These are phyloP conservation scores for Noctua comes DNA, from an alignment of 2,888 invertebrate species.

Conservation along the genomic window DNA sequence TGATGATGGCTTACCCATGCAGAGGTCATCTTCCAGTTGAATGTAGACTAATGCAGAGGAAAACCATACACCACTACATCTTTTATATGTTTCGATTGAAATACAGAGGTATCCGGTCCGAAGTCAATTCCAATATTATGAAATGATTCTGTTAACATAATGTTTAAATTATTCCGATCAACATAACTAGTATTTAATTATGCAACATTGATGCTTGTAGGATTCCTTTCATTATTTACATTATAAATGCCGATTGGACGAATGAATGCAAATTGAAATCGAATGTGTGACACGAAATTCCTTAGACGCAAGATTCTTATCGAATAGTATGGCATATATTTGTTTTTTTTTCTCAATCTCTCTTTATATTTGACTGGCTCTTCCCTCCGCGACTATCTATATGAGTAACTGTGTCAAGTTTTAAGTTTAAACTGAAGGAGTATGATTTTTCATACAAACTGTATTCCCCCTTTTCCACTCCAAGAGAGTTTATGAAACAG, in stretches of 20 bases:
- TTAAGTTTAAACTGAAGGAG: neutral
- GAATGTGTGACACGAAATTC: slow-evolving; percentile 14
- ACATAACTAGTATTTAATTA: slow-evolving; percentile 39
- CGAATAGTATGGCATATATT: neutral
- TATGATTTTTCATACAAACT: neutral
- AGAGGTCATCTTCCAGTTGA: neutral
- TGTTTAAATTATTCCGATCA: slow-evolving; percentile 24
- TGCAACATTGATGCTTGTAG: slow-evolving; percentile 14
- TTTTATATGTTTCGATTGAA: neutral
- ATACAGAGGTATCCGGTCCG: neutral
- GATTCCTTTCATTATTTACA: slow-evolving; percentile 21
- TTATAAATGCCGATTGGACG: slow-evolving; percentile 3
- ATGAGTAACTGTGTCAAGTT: neutral
- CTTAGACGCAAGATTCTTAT: neutral
- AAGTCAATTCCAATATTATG: slow-evolving; percentile 8
- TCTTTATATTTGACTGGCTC: neutral
- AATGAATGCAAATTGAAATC: slow-evolving; percentile 34
- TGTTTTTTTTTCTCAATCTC: neutral
- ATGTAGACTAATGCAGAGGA: neutral
- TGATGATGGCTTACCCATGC: neutral
- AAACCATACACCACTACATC: neutral
- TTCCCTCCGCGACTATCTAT: neutral
- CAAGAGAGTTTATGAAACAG: neutral
- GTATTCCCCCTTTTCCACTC: neutral
- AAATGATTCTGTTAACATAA: slow-evolving; percentile 32